Conservation (phyloP, 2,113 vertebrate genomes). For the Laterallus jamaicensis region DNA sequence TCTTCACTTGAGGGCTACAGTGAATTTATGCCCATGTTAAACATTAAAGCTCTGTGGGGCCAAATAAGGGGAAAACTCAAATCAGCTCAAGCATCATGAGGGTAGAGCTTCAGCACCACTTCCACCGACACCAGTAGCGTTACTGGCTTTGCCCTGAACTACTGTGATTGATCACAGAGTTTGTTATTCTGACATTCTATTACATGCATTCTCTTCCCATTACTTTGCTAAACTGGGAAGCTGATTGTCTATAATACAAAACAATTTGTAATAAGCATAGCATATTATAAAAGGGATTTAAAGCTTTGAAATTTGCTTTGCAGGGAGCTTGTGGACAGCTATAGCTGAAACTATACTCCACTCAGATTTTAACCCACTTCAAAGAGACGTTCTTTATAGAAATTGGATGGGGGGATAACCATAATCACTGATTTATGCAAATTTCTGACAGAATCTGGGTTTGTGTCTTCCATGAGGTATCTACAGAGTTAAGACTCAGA, state of each 20-base stretch:
- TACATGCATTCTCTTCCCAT: slow-evolving; percentile 19
- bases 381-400: background rate
- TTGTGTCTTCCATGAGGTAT: background rate
- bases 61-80: slow-evolving; percentile 58
- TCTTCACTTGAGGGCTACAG: slow-evolving; percentile 54
- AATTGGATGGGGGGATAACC: fast-evolving
- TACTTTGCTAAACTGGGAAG: slow-evolving; percentile 31
- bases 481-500: background rate
- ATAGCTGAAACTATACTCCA: background rate
- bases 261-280: slow-evolving; percentile 1
- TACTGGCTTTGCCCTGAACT: slow-evolving; percentile 32
- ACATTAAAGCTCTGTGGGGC: slow-evolving; percentile 61
- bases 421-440: background rate
- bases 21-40: slow-evolving; percentile 67
- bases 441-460: background rate
- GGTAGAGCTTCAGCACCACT: slow-evolving; percentile 28
- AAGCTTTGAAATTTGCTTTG: slow-evolving; percentile 25
- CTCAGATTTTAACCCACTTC: background rate
- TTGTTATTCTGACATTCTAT: slow-evolving; percentile 44
- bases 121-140: background rate
- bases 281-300: background rate
- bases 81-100: slow-evolving; percentile 24
- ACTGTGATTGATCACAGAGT: background rate
- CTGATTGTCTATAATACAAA: slow-evolving; percentile 12
- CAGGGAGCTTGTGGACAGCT: background rate